phyloP scores from a whole-genome alignment of 2,797 vertebrate genomes.

The Poeciliopsis presidionis region DNA sequence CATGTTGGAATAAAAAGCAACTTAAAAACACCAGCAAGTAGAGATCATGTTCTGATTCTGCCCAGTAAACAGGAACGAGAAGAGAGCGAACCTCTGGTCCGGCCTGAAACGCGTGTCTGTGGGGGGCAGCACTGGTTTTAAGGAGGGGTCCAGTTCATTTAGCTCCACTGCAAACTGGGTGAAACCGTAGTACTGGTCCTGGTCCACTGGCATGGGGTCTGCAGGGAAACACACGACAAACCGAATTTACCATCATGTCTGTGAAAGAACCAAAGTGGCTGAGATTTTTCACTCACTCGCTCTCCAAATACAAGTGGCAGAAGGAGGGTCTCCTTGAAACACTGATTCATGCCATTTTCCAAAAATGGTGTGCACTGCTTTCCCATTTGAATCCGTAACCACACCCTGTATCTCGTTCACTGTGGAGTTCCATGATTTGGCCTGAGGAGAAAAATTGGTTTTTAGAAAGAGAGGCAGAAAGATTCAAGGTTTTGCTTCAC shows the following conservation, averaged over 20 bases:
- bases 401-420: constrained; percentile 93
- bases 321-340: constrained; percentile 88
- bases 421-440: constrained; percentile 90
- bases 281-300: constrained; percentile 85
- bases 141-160: constrained; percentile 88
- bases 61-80: not conserved
- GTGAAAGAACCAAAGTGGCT: not conserved
- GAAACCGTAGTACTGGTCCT: constrained; percentile 95
- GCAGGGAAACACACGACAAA: constrained; percentile 4
- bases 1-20: not conserved
- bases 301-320: constrained; percentile 92
- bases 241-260: not conserved
- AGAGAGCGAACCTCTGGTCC: constrained; percentile 89
- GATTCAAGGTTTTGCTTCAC: not conserved
- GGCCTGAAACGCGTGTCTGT: constrained; percentile 95
- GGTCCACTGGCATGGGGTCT: constrained; percentile 91
- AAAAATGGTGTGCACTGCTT: constrained; percentile 87
- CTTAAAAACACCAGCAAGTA: not conserved
- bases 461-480: not conserved
- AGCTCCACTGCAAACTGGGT: constrained; percentile 94
- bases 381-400: constrained; percentile 85
- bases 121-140: constrained; percentile 84
- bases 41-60: not conserved
- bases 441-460: constrained; percentile 74
- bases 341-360: constrained; percentile 97